These are phyloP conservation scores for Xestia xanthographa DNA, from an alignment of 2,888 invertebrate genomes.

Conservation along the genomic window DNA sequence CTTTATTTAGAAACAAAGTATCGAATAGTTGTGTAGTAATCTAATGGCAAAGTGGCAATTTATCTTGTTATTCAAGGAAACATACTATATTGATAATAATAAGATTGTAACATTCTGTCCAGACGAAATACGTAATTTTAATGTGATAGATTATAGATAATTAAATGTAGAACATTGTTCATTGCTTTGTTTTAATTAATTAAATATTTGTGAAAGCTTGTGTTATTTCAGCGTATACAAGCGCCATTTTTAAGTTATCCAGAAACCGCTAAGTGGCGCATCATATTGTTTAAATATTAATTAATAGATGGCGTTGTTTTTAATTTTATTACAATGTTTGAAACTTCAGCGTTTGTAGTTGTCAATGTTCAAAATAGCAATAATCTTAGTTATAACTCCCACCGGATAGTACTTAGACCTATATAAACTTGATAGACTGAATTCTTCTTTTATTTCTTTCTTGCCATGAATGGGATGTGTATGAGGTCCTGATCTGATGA, in stretches of 20 bases:
- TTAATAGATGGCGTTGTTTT: conserved; percentile 37
- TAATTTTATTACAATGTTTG: conserved; percentile 16
- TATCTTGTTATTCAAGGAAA: conserved; percentile 41
- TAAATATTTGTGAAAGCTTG: conserved; percentile 5
- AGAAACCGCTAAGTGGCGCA: conserved; percentile 19
- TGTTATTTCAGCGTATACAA: not conserved
- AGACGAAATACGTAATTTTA: conserved; percentile 74
- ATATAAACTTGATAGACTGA: conserved; percentile 66
- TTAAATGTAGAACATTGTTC: conserved; percentile 52
- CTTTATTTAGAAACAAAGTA: conserved; percentile 35
- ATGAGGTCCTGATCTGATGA: not conserved
- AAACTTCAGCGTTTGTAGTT: conserved; percentile 10
- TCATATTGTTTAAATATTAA: not conserved
- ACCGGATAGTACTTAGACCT: conserved; percentile 48
- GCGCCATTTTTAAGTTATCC: not conserved
- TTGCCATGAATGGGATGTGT: not conserved
- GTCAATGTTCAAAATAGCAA: conserved; percentile 55
- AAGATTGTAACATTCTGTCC: conserved; percentile 68
- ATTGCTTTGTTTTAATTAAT: conserved; percentile 17
- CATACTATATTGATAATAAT: conserved; percentile 53
- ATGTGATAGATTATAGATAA: conserved; percentile 70
- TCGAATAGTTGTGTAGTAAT: conserved; percentile 30
- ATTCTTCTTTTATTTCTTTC: conserved; percentile 41
- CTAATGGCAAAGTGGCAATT: conserved; percentile 24
- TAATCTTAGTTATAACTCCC: conserved; percentile 45